A percentile compares a stretch with the other conserved stretches of the same genome.
Evolutionary conservation across 2,888 invertebrate species (phyloP).

Genomic region (Trichopria drosophilae): DNA sequence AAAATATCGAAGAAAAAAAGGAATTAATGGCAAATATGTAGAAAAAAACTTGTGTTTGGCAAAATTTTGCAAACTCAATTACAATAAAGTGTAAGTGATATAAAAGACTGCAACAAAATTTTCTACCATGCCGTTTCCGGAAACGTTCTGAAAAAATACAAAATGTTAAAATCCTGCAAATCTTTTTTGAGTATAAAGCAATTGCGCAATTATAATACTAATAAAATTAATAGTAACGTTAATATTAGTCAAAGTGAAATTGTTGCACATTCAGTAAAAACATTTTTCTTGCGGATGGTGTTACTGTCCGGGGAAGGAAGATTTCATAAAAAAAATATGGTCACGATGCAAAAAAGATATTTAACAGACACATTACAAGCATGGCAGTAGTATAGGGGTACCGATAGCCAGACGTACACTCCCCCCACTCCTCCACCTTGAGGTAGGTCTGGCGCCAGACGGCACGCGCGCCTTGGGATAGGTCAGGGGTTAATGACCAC

Average conservation of each 20-base stretch:
- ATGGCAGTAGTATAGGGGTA: too few relatives aligned
- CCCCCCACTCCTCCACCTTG: too few relatives aligned
- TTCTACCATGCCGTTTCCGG: neutral
- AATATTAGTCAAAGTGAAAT: neutral
- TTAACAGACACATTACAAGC: neutral
- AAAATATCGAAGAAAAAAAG: constrained; percentile 5
- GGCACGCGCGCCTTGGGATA: too few relatives aligned
- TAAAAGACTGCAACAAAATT: neutral
- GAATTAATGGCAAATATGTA: constrained; percentile 3
- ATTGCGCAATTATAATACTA: constrained; percentile 1
- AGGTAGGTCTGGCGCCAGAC: too few relatives aligned
- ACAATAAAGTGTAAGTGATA: constrained; percentile 1
- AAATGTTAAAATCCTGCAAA: neutral
- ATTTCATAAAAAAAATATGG: neutral
- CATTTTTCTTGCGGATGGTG: neutral
- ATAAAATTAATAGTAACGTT: neutral
- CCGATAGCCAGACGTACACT: too few relatives aligned
- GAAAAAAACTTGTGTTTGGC: constrained; percentile 5
- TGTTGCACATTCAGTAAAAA: neutral
- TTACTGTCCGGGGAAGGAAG: neutral
- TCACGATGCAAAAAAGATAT: neutral
- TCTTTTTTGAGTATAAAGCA: neutral
- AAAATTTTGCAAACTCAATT: constrained; percentile 5
- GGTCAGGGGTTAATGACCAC: too few relatives aligned
- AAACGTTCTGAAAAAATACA: neutral